A percentile compares a stretch with the other conserved stretches of the same genome.
phyloP scores from a whole-genome alignment of 1,140 invertebrate genomes.

The Phymorhynchus buccinoides region DNA sequence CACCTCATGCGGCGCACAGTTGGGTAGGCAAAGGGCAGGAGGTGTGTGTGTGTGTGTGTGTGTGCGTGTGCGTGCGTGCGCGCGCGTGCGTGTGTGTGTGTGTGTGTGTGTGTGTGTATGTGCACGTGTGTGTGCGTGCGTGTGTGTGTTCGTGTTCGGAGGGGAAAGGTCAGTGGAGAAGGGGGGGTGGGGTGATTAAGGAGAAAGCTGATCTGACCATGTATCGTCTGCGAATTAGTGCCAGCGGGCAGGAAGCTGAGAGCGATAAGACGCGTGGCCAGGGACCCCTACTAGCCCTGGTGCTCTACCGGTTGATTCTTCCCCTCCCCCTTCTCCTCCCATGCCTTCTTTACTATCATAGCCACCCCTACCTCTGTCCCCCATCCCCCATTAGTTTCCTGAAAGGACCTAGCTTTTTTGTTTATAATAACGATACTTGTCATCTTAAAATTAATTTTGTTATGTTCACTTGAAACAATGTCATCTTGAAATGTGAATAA shows the following conservation, averaged over 20 bases:
- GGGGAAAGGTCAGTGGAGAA: not conserved
- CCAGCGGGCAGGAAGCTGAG: not conserved
- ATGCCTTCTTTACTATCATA: not conserved
- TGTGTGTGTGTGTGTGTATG: not conserved
- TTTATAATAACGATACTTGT: constrained; percentile 1
- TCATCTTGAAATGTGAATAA: too few relatives aligned
- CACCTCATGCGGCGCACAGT: too few relatives aligned
- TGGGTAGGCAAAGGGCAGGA: too few relatives aligned
- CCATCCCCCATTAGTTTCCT: not conserved
- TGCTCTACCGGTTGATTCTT: not conserved
- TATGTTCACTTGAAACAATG: too few relatives aligned
- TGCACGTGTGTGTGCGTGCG: not conserved
- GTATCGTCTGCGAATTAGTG: constrained; percentile 30
- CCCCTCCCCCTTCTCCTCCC: not conserved
- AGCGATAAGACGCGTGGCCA: not conserved
- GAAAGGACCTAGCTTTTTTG: not conserved
- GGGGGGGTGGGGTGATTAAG: not conserved
- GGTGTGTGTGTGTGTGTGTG: not conserved
- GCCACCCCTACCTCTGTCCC: not conserved
- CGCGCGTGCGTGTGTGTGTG: not conserved
- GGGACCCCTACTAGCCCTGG: not conserved
- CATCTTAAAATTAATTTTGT: too few relatives aligned
- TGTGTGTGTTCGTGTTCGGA: too few relatives aligned
- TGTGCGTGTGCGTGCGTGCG: not conserved
- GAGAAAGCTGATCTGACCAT: not conserved